phyloP scores from a whole-genome alignment of 2,888 invertebrate species.

The Pimpla rufipes region DNA sequence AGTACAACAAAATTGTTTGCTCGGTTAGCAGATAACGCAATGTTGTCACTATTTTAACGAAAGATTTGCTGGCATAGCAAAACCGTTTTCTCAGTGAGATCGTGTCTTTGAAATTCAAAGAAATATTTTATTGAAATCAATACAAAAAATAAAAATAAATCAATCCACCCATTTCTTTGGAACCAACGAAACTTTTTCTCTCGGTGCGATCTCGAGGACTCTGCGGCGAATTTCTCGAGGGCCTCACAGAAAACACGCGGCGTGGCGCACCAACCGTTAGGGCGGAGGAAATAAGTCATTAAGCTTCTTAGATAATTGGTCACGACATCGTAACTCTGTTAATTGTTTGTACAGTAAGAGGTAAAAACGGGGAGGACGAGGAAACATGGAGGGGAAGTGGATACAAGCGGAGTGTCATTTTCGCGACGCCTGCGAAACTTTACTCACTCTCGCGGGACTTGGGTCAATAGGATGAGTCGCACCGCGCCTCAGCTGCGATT shows the following conservation, averaged over 20 bases:
- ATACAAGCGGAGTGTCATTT: conserved; percentile 36
- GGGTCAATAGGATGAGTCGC: conserved; percentile 42
- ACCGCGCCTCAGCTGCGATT: conserved; percentile 13
- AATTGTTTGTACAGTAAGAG: conserved; percentile 53
- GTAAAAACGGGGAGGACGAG: conserved; percentile 1
- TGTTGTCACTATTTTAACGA: too few species aligned
- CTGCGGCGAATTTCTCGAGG: background rate
- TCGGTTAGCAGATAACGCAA: too few species aligned
- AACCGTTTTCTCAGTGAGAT: too few species aligned
- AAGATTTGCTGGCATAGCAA: too few species aligned
- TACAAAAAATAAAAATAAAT: too few species aligned
- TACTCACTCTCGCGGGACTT: conserved; percentile 18
- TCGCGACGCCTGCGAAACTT: conserved; percentile 37
- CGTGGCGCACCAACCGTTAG: too few species aligned
- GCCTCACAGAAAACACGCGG: conserved; percentile 16
- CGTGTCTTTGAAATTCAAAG: too few species aligned
- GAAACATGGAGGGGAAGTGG: too few species aligned
- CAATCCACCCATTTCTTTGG: too few species aligned
- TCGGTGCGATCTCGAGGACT: too few species aligned
- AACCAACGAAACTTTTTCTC: background rate
- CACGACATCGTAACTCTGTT: conserved; percentile 64
- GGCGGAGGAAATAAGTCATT: conserved; percentile 55
- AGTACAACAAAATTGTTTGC: too few species aligned
- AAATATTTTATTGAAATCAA: too few species aligned
- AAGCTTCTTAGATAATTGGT: conserved; percentile 63